Percentiles rank a stretch among this genome's conserved stretches.
These are phyloP conservation scores for Eptesicus fuscus DNA, from an alignment of 2,113 vertebrate species.

Conservation along the genomic window DNA sequence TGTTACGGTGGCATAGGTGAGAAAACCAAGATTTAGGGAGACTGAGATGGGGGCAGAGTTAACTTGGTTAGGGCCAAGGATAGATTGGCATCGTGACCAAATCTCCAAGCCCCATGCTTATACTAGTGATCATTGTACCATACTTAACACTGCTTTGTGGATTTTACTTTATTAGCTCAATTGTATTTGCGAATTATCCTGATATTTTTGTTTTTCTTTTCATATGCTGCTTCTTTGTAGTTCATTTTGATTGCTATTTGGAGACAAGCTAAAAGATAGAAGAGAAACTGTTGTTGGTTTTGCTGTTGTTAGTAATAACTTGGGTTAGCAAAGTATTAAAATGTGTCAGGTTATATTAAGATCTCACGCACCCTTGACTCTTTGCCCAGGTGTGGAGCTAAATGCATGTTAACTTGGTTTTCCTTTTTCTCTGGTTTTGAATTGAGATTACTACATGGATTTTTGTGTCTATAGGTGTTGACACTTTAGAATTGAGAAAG, in stretches of 20 bases:
- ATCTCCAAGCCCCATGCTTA: neutral
- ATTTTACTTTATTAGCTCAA: neutral
- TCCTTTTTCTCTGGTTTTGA: neutral
- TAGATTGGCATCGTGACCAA: neutral
- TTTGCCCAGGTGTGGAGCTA: neutral
- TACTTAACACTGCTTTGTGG: neutral
- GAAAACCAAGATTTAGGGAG: neutral
- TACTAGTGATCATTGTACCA: neutral
- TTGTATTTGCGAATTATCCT: neutral
- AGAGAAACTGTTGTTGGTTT: neutral
- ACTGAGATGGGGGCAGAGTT: neutral
- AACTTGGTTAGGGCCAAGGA: neutral
- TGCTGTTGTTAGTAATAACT: neutral
- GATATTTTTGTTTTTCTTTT: neutral
- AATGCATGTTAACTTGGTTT: neutral
- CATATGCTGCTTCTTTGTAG: neutral
- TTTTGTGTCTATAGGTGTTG: neutral
- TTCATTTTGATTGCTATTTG: neutral
- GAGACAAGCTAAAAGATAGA: neutral
- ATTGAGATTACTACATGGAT: neutral
- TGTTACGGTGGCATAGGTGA: neutral
- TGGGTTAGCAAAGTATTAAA: conserved; percentile 19
- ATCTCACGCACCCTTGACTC: neutral
- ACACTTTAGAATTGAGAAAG: neutral
- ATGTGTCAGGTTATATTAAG: neutral